Conservation (phyloP, 1,140 invertebrate genomes). For the Apocrypta bakeri region DNA sequence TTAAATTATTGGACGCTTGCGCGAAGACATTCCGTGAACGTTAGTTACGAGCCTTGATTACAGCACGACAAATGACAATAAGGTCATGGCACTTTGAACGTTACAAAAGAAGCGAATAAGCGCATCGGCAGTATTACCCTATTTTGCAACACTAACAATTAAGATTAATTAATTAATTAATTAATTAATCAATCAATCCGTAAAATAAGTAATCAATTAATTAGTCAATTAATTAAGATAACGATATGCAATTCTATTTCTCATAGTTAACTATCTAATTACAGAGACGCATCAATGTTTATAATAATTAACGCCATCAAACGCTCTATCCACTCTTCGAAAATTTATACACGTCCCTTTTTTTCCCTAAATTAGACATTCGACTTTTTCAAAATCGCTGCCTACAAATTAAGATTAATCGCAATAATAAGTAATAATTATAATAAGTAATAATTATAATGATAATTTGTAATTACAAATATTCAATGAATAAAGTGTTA, state of each 20-base stretch:
- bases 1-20: conserved; percentile 14
- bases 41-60: background rate
- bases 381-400: conserved; percentile 58
- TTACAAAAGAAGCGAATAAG: conserved; percentile 50
- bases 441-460: conserved; percentile 56
- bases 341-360: conserved; percentile 32
- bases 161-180: conserved; percentile 41
- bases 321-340: conserved; percentile 58
- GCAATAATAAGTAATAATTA: conserved; percentile 56
- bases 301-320: conserved; percentile 62
- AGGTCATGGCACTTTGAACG: conserved; percentile 32
- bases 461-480: conserved; percentile 61
- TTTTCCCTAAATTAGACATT: conserved; percentile 53
- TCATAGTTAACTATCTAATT: conserved; percentile 43
- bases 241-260: conserved; percentile 53
- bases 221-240: conserved; percentile 35
- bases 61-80: conserved; percentile 33
- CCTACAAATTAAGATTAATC: conserved; percentile 60
- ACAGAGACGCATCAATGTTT: conserved; percentile 39
- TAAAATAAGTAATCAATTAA: conserved; percentile 29
- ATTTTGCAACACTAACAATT: conserved; percentile 45
- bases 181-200: conserved; percentile 32
- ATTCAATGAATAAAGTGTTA: conserved; percentile 64
- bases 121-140: conserved; percentile 41
- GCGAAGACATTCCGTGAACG: conserved; percentile 3